Base-by-base conservation (phyloP, 2,113 vertebrate species). In the Lagenorhynchus albirostris region DNA sequence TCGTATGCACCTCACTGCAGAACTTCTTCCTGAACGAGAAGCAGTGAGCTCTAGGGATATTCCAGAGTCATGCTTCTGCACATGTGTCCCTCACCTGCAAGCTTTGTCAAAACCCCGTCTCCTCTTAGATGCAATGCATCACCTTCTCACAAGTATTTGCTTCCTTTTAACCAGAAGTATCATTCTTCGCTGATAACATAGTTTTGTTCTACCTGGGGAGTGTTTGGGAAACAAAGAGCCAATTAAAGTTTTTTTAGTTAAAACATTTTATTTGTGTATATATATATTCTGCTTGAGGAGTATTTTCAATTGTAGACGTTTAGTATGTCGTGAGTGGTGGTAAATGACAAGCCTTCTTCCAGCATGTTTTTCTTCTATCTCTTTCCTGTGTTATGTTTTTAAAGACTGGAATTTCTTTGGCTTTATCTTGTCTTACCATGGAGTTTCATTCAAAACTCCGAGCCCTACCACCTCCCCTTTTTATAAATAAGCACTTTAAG, bases 201-300 rank as follows among this genome's bases (percentile, higher is more conserved):
- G 97, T 96, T 98, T 96, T 71, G 91, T 97, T 98, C 98, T 98
- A 98, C 97, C 91, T 98, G 95, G 63, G 63, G 94, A 82, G 95
- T 82, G 94, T 98, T 96, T 1, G 60, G 86, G 92, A 97, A 98
- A 86, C 50, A 31, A 79, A 97, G 94, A 98, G 97, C 96, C 96
- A 94, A 15, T 96, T 97, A 92, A 58, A 80, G 33, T 81, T 13
- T 62, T 50, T 82, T 97, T 96, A 96, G 4, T 0, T 13, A 96
- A 80, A 13, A 50, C 8, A 38, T 83, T 60, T 98, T 97, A 14
- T 33, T 96, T 94, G 92, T 60, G 65, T 90, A 26, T 20, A 63
- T 80, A 17, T 65, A 17, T 93, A 14, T 98, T 97, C 97, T 94
- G 77, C 88, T 7, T 13, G 1, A 96, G 96, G 94, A 96, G 38